A percentile compares a stretch with the other conserved stretches of the same genome.
Conservation (phyloP, 2,888 invertebrate species). For the Hymenopus coronatus region DNA sequence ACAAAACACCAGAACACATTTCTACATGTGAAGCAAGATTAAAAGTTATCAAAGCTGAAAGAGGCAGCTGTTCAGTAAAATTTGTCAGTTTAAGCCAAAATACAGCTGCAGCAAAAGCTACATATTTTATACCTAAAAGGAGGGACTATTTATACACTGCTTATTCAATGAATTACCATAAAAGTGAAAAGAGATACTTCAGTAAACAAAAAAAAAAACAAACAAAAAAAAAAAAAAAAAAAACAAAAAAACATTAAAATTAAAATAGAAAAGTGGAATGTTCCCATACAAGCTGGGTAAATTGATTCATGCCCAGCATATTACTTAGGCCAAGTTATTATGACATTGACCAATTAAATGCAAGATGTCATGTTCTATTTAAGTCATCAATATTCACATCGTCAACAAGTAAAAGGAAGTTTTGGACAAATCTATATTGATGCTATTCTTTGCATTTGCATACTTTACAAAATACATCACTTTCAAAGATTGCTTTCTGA, state of each 20-base stretch:
- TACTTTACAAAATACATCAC: too few relatives aligned
- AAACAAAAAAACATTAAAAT: background rate
- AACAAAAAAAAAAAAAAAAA: background rate
- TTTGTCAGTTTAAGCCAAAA: too few relatives aligned
- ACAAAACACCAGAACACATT: background rate
- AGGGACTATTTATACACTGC: background rate
- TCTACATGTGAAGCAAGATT: background rate
- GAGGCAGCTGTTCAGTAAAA: background rate
- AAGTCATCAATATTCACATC: too few relatives aligned
- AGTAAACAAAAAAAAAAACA: background rate
- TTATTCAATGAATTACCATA: too few relatives aligned
- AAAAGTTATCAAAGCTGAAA: background rate
- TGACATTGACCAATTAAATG: too few relatives aligned
- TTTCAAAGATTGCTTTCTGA: too few relatives aligned
- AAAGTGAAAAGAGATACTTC: background rate
- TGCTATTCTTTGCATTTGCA: too few relatives aligned
- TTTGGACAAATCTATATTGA: too few relatives aligned
- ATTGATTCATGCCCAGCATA: background rate
- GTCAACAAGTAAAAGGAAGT: too few relatives aligned
- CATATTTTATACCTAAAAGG: background rate
- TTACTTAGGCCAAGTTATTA: background rate
- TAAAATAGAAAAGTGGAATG: background rate
- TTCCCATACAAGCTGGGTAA: background rate
- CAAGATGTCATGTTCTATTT: too few relatives aligned
- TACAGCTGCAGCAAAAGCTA: background rate